Base-by-base conservation (phyloP, 2,113 vertebrate genomes). In the Amia ocellicauda region DNA sequence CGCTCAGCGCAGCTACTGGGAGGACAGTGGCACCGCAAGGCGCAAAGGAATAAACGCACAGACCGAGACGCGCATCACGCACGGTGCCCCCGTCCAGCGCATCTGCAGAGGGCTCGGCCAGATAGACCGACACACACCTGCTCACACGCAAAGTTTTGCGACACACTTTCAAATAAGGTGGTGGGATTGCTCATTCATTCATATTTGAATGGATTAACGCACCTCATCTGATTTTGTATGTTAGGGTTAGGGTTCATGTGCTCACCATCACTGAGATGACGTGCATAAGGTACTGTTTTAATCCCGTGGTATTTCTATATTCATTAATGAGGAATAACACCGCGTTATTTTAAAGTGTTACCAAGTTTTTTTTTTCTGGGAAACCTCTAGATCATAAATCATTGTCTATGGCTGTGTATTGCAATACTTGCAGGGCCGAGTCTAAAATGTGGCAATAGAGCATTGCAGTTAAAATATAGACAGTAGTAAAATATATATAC, bases 231-330 rank as follows among this genome's bases (percentile, higher is more conserved):
- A 29, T 24, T 53, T 11, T 56, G 7, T 56, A 24, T 29, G 26
- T 29, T 56, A 16, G 26, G 54, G n/a, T 56, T 29, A n/a, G n/a
- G 36, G 8, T 26, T 16, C 36, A 2, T 10, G 28, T 56, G 16
- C 14, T 1, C 28, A 56, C n/a, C 26, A 3, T 56, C 36, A 9
- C 26, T 29, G 7, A 16, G 26, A 9, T 26, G 24, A 29, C 54
- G n/a, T n/a, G 8, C 8, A 29, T 66, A n/a, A 26, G 50, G 69
- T 69, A 72, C 70, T 78, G 53, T 63, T 67, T 66, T 26, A 60
- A 70, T 41, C 41, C 19, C 31, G 45, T n/a, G 20, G 11, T 66
- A 62, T 19, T 62, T 62, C 63, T 59, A 60, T 57, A 7, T 40
- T 63, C 60, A 20, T 26, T 17, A 69, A 64, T 23, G 60, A 17